Base-by-base conservation (phyloP, 1,140 invertebrate species). In the Scaptodrosophila lebanonensis region DNA sequence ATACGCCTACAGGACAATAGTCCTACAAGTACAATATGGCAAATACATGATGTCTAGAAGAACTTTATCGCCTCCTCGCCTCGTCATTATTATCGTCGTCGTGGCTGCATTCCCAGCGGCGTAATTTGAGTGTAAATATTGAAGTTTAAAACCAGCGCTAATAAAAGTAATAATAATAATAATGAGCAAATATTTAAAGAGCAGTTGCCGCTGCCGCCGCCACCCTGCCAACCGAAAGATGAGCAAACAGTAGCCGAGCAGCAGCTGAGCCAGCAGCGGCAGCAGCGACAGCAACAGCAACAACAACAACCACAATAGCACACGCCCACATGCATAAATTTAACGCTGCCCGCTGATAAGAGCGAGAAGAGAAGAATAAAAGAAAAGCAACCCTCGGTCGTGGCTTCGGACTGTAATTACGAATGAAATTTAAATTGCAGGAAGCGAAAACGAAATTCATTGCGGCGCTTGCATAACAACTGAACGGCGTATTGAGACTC, bases 121-220 rank as follows among this genome's bases (percentile, higher is more conserved):
- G 65, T 76, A 75, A 76, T 75, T 75, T 65, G 71, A 75, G 66
- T 20, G 51, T 66, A 75, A 75, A 75, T 76, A 75, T 75, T 75
- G 53, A 60, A 76, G 67, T 67, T 70, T 66, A 39, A 57, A 72
- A 72, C 44, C 59, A 43, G 27, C 50, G 50, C 52, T 63, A 67
- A 77, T 71, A 76, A 67, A 71, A 67, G 58, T 25, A 65, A 65
- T 72, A 72, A 79, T 71, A 72, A 61, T 57, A 66, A 79, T 77
- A 77, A 77, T 77, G 72, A 77, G 72, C 72, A 72, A 77, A 77
- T 77, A 70, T 77, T 77, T 77, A 60, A 79, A 66, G 42, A 68
- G 36, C 25, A 29, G 12, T n/a, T n/a, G n/a, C n/a, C n/a, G n/a
- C n/a, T n/a, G n/a, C n/a, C n/a, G n/a, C 3, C 22, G 22, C 22